Base-by-base conservation (phyloP, 2,888 invertebrate species). In the Ichneumoninae sp. region DNA sequence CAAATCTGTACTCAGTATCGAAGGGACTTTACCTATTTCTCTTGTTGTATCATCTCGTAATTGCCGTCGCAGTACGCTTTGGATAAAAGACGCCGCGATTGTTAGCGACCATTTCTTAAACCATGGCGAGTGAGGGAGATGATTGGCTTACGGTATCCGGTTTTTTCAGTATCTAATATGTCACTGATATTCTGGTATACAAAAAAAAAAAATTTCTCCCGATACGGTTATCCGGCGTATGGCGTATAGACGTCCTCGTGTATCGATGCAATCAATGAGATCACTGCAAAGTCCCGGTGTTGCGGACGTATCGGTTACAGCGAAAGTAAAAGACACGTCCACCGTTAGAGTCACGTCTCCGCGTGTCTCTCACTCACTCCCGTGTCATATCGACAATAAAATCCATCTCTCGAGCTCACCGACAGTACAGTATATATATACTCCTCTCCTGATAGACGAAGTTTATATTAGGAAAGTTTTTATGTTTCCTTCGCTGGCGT, bases 381-480 rank as follows among this genome's bases (percentile, higher is more conserved):
- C 84, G 79, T 88, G 87, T 88, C 86, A 83, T 84, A 86, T 87
- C 83, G 84, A 81, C 87, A 89, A 89, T 88, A 88, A 89, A 89
- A 90, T 90, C 87, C 87, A 91, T 88, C 87, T 83, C 47, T 52
- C 75, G 68, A 57, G 68, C 54, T 70, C 66, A 69, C 77, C 77
- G 73, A 63, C 33, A 36, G 75, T 65, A 68, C 44, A 33, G 66
- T 69, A 40, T 40, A 71, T 66, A 78, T 77, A 77, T 63, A 78
- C 8, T 78, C 60, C 63, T 33, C 13, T 40, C 70, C 79, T 90
- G 87, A 89, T 90, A 88, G 89, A 89, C 87, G 87, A 91, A 91
- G 88, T 91, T 91, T 91, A 90, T 91, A 91, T 91, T 91, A 90
- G 89, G 85, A 91, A 91, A 91, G 91, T 91, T 91, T 91, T 91